A percentile compares a stretch with the other conserved stretches of the same genome.
phyloP scores from a whole-genome alignment of 2,113 vertebrate species.

The Eulemur macaco region DNA sequence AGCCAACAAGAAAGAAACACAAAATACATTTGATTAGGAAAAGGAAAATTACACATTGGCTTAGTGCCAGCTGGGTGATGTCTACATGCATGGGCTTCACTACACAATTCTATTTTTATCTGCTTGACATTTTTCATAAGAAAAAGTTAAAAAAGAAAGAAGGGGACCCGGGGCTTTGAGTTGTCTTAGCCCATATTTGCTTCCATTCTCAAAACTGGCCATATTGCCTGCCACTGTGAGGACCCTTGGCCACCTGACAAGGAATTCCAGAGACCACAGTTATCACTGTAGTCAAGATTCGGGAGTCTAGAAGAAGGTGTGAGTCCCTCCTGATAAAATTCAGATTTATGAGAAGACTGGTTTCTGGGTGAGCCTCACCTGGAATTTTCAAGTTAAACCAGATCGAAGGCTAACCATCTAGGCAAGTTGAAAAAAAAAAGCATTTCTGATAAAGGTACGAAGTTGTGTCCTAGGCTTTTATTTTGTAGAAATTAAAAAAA shows the following conservation, averaged over 20 bases:
- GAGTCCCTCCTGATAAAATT: not conserved
- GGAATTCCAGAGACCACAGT: not conserved
- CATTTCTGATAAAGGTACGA: not conserved
- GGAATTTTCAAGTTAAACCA: not conserved
- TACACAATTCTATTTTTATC: not conserved
- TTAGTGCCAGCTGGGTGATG: not conserved
- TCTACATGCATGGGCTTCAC: not conserved
- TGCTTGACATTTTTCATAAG: not conserved
- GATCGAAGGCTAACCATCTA: not conserved
- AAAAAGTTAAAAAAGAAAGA: not conserved
- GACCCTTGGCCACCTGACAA: not conserved
- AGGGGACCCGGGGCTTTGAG: not conserved
- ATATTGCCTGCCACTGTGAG: not conserved
- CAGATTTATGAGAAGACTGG: not conserved
- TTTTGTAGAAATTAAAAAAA: not conserved
- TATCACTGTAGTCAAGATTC: not conserved
- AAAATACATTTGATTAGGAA: not conserved
- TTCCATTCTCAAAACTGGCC: not conserved
- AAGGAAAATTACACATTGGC: not conserved
- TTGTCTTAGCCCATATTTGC: not conserved
- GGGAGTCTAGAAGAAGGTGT: not conserved
- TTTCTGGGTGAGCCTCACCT: not conserved
- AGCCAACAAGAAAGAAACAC: not conserved
- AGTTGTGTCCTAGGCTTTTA: not conserved
- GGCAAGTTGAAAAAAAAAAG: not conserved